Base-by-base conservation (phyloP, 2,113 vertebrate species). In the Anguilla japonica region DNA sequence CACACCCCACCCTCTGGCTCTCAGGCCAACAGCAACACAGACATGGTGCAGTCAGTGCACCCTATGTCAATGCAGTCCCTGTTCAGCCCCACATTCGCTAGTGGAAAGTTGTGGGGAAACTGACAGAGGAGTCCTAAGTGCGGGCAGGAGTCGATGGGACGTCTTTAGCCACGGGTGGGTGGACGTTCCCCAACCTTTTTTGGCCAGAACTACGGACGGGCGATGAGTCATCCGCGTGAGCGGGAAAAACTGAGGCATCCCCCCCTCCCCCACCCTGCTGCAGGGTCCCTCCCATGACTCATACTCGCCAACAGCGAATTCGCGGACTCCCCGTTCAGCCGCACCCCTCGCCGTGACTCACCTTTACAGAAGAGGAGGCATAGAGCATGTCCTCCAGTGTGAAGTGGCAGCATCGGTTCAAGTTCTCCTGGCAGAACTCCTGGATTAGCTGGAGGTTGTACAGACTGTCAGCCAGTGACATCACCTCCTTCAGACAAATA, bases 331-430 rank as follows among this genome's bases (percentile, higher is more conserved):
- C 84, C 53, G 34, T 22, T 39, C 56, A 60, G 40, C 22, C 9
- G 29, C 46, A 79, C 46, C 50, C 29, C 56, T n/a, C 20, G 9
- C 81, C 5, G 14, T 22, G 56, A 16, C 87, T 94, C 94, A 98
- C 97, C 96, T 97, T 97, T 88, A 98, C 89, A 78, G 98, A 98
- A 81, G 97, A 96, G 88, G 98, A 96, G 34, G 97, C 96, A 14
- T 99, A 99, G 14, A 99, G 96, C 98, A 99, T 97, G 90, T 99
- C 98, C 94, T 99, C 98, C 91, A 99, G 96, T 88, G 95, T 96
- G 93, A 99, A 99, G 94, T 99, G 98, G 94, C 98, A 99, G 93
- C 98, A 99, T 92, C 95, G 96, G 92, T 98, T 97, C 90, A 99
- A 95, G 91, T 98, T 98, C 90, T 97, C 97, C 90, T 95, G 97